Percentiles rank a stretch among this genome's conserved stretches.
Evolutionary conservation across 2,113 vertebrate species (phyloP).

Genomic region (Echinops telfairi): DNA sequence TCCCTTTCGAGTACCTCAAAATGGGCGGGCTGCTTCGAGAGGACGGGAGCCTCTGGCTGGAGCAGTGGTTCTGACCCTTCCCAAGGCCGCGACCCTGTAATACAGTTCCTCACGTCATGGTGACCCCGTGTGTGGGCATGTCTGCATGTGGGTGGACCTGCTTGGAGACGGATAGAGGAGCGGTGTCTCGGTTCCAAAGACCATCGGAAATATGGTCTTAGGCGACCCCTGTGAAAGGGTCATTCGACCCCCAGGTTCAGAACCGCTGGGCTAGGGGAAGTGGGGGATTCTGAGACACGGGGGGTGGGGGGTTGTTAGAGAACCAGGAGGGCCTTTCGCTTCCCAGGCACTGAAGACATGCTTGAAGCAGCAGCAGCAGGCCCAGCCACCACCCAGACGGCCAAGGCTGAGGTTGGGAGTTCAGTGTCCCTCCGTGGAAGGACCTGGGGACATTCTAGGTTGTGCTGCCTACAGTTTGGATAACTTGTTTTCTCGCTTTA

Average conservation of each 20-base stretch:
- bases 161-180: too few relatives aligned
- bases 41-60: neutral
- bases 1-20: neutral
- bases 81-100: too few relatives aligned
- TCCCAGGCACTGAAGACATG: neutral
- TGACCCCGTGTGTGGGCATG: too few relatives aligned
- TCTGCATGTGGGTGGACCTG: too few relatives aligned
- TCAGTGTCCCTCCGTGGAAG: neutral
- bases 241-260: too few relatives aligned
- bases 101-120: too few relatives aligned
- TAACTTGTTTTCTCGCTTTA: conserved; percentile 75
- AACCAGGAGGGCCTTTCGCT: neutral
- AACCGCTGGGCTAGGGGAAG: neutral
- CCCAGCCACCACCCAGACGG: neutral
- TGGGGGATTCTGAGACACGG: neutral
- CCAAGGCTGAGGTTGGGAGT: neutral
- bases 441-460: conserved; percentile 30
- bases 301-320: neutral
- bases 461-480: conserved; percentile 48
- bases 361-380: neutral
- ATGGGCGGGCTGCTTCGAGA: neutral
- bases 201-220: too few relatives aligned
- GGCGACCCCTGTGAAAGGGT: too few relatives aligned
- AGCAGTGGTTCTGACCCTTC: too few relatives aligned
- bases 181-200: too few relatives aligned